phyloP scores from a whole-genome alignment of 2,113 vertebrate species.

The Phodopus roborovskii region DNA sequence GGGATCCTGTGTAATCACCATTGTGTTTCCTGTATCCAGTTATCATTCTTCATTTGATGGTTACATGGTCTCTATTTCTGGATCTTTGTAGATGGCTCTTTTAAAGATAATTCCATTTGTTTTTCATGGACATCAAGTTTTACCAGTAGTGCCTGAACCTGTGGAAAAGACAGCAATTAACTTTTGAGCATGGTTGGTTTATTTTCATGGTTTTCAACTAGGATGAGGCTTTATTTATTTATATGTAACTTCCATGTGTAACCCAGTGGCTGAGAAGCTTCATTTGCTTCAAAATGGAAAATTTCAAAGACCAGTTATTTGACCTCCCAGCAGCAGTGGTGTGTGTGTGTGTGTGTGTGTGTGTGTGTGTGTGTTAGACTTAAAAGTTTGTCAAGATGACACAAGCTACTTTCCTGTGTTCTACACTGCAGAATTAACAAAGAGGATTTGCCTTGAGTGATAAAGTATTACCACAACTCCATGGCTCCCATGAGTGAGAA shows the following conservation, averaged over 20 bases:
- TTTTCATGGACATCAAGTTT: background rate
- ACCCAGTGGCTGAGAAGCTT: background rate
- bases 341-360: too few relatives aligned
- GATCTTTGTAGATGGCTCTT: background rate
- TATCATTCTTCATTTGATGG: background rate
- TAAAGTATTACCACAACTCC: conserved; percentile 57
- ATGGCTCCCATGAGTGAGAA: conserved; percentile 9
- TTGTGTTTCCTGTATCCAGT: conserved; percentile 38
- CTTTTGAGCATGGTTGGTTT: background rate
- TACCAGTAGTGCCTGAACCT: background rate
- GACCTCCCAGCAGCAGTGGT: background rate
- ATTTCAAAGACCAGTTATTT: conserved; percentile 75
- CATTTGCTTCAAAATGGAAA: conserved; percentile 26
- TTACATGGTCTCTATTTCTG: conserved; percentile 24
- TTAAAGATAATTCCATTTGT: conserved; percentile 15
- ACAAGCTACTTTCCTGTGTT: conserved; percentile 65
- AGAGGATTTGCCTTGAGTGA: conserved; percentile 55
- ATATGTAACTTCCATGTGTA: background rate
- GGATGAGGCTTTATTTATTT: background rate
- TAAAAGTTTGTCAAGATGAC: conserved; percentile 69
- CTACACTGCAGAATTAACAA: conserved; percentile 50
- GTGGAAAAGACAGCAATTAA: background rate
- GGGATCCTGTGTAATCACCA: background rate
- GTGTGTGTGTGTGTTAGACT: background rate
- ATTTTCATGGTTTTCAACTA: background rate